Percentiles rank a stretch among this genome's conserved stretches.
Conservation (phyloP, 2,113 vertebrate species). For the Lycaon pictus region DNA sequence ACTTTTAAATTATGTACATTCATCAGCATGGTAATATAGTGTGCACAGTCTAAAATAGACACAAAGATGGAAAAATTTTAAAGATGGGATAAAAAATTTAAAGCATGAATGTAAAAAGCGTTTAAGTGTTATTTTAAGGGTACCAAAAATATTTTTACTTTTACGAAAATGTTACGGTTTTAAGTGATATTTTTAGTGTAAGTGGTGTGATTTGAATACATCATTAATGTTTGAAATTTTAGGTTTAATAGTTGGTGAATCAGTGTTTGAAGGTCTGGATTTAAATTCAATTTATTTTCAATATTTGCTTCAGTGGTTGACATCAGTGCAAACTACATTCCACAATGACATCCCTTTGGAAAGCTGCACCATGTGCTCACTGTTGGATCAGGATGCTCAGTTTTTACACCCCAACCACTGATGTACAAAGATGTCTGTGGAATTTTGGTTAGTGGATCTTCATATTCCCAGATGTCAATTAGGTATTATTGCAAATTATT, state of each 20-base stretch:
- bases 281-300: neutral
- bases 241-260: neutral
- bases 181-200: conserved; percentile 28
- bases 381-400: neutral
- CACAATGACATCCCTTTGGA: neutral
- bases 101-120: neutral
- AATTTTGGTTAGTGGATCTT: neutral
- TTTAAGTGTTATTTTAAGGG: neutral
- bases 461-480: neutral
- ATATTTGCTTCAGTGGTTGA: neutral
- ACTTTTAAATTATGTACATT: neutral
- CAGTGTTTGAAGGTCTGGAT: neutral
- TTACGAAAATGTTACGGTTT: conserved; percentile 24
- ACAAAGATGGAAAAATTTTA: neutral
- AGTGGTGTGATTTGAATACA: neutral
- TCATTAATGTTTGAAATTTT: neutral
- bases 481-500: neutral
- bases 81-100: neutral
- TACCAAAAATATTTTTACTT: neutral
- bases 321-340: neutral
- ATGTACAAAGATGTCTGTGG: neutral
- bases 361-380: neutral
- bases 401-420: neutral
- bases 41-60: neutral
- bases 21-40: neutral